Evolutionary conservation across 2,888 invertebrate species (phyloP), one percentile per base, ranked within the genome.

Genomic region (Tiliacea aurago): DNA sequence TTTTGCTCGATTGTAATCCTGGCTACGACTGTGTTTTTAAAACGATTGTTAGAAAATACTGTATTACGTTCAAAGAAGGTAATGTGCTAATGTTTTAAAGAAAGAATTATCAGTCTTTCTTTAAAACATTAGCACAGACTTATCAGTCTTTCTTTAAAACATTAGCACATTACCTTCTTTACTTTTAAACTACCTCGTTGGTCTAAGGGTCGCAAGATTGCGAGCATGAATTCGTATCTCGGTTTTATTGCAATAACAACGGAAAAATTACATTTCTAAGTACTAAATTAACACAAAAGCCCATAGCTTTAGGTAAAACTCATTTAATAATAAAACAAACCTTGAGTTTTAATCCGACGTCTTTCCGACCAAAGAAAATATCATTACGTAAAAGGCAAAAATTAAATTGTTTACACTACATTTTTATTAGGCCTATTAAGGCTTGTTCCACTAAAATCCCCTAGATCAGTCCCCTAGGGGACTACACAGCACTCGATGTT

Each of bases 341-440:
- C 56, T 70, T 70, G 49, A 72, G 51, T 41, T 59, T 67, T 58
- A 70, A 77, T 76, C 43, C 10, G 13, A 59, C 20, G 20, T 65
- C 28, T 51, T 58, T 11, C 47, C 59, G 66, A 66, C n/a, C 4
- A 62, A 81, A 55, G 49, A 76, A 70, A 56, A 73, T 64, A 51
- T 33, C 43, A 37, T 65, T 47, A 61, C 41, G 23, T 71, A 70
- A 67, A 71, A 51, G 23, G n/a, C n/a, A 43, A 64, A 73, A 73
- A 64, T 37, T 11, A 73, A 73, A 82, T 82, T 70, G 72, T 59
- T 51, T 47, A 63, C 18, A 70, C 59, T 49, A 43, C 37, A 51
- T 64, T 80, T 81, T 81, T 77, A 77, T 73, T 51, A 67, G 41
- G 20, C 15, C 55, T 28, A 28, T n/a, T n/a, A n/a, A n/a, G n/a